phyloP scores from a whole-genome alignment of 2,888 invertebrate genomes.

The Lochmaea capreae region DNA sequence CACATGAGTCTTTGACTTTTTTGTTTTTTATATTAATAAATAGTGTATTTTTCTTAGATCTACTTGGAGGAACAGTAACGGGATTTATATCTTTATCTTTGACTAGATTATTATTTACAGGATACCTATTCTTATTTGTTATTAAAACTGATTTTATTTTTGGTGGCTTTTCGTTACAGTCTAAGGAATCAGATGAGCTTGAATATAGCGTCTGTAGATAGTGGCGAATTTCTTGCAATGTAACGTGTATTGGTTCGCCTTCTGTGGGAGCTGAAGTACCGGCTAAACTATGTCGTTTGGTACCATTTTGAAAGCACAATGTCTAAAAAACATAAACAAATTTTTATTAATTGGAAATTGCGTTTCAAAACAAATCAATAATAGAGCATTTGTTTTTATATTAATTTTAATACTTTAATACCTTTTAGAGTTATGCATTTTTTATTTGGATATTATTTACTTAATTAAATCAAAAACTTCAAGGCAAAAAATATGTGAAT shows the following conservation, averaged over 20 bases:
- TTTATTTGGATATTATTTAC: no score
- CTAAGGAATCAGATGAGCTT: conserved; percentile 77
- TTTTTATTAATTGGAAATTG: neutral
- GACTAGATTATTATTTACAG: conserved; percentile 47
- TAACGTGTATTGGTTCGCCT: conserved; percentile 85
- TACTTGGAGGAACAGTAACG: conserved; percentile 52
- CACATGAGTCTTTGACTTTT: conserved; percentile 67
- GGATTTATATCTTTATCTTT: conserved; percentile 60
- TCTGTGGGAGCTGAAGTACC: conserved; percentile 72
- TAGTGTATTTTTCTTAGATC: conserved; percentile 68
- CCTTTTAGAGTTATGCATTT: no score
- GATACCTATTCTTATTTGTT: conserved; percentile 56
- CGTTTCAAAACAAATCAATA: neutral
- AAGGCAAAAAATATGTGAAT: neutral
- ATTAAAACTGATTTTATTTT: conserved; percentile 55
- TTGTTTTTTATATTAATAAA: conserved; percentile 74
- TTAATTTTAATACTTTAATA: no score
- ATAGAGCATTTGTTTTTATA: neutral
- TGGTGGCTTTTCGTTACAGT: conserved; percentile 65
- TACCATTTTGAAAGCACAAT: conserved; percentile 55
- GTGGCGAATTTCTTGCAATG: conserved; percentile 84
- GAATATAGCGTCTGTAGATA: conserved; percentile 86
- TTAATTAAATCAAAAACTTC: no score
- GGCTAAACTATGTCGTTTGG: conserved; percentile 76
- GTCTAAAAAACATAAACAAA: conserved; percentile 58